Percentiles rank a stretch among this genome's conserved stretches.
Conservation (phyloP, 2,888 invertebrate genomes). For the Ochlodes sylvanus region DNA sequence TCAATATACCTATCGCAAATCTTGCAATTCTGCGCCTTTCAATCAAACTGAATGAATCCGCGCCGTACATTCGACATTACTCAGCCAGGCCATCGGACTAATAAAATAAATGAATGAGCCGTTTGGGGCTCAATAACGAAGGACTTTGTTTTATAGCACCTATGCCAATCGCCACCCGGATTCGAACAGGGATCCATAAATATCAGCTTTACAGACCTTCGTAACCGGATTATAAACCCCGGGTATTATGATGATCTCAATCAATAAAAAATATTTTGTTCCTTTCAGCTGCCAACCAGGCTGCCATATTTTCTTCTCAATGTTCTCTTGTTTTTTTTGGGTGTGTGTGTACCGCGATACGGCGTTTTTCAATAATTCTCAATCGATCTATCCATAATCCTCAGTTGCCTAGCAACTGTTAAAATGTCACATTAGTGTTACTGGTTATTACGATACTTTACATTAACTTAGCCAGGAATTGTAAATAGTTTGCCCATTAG, state of each 20-base stretch:
- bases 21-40: not conserved
- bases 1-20: not conserved
- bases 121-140: not conserved
- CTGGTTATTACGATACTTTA: too few species aligned
- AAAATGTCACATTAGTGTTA: too few species aligned
- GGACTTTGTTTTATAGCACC: slow-evolving; percentile 8
- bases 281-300: too few species aligned
- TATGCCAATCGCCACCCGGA: not conserved
- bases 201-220: not conserved
- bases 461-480: too few species aligned
- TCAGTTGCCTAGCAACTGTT: too few species aligned
- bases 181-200: not conserved
- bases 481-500: too few species aligned
- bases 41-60: slow-evolving; percentile 4
- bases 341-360: too few species aligned
- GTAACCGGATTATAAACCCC: not conserved
- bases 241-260: not conserved
- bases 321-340: too few species aligned
- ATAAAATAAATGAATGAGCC: slow-evolving; percentile 6
- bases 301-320: too few species aligned
- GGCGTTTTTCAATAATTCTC: too few species aligned
- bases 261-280: not conserved
- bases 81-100: not conserved
- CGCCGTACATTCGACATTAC: not conserved
- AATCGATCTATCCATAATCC: too few species aligned